phyloP scores from a whole-genome alignment of 2,113 vertebrate genomes.

The Cyprinodon brontotheroides region DNA sequence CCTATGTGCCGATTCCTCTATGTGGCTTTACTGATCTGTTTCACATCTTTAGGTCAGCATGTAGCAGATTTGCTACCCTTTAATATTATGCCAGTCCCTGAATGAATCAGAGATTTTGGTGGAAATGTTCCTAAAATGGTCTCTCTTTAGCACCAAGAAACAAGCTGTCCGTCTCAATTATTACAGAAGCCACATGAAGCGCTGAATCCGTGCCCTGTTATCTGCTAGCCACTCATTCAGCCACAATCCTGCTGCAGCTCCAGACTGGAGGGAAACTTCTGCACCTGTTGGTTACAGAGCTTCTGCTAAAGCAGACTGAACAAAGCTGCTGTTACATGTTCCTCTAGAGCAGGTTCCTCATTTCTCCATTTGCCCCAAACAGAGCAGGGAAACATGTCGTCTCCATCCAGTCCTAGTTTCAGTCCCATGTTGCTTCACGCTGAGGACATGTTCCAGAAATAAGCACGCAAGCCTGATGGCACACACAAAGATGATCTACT shows the following conservation, averaged over 20 bases:
- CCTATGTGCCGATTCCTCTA: not conserved
- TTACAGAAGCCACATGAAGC: too few relatives aligned
- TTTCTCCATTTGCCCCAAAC: not conserved
- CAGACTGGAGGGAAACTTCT: not conserved
- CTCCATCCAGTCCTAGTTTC: not conserved
- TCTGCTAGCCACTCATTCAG: too few relatives aligned
- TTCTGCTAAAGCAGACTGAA: not conserved
- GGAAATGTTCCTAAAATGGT: too few relatives aligned
- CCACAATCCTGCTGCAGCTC: not conserved
- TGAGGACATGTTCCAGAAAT: too few relatives aligned
- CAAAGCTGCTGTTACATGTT: conserved; percentile 9
- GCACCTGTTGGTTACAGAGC: not conserved
- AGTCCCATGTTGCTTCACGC: not conserved
- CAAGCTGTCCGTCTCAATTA: too few relatives aligned
- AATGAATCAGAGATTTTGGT: too few relatives aligned
- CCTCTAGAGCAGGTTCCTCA: not conserved
- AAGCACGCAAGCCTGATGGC: too few relatives aligned
- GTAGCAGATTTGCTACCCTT: too few relatives aligned
- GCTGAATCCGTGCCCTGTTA: too few relatives aligned
- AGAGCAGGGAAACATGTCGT: not conserved
- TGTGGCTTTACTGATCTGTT: not conserved
- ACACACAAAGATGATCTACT: too few relatives aligned
- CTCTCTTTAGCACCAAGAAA: too few relatives aligned
- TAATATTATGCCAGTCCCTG: too few relatives aligned
- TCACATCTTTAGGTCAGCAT: not conserved